phyloP scores from a whole-genome alignment of 2,797 vertebrate genomes.

The Stomatorhinus walkeri region DNA sequence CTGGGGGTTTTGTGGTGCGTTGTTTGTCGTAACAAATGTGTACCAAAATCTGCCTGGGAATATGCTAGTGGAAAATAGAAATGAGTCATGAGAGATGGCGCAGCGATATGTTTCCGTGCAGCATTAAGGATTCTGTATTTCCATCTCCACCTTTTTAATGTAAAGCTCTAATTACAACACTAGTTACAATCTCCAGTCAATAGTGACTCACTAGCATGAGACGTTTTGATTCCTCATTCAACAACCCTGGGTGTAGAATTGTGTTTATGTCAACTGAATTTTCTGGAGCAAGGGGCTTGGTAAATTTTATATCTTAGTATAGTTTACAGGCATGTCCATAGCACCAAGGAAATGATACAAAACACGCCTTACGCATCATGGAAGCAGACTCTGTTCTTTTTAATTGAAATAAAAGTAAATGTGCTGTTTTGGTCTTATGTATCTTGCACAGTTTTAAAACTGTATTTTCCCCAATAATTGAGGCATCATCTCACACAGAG shows the following conservation, averaged over 20 bases:
- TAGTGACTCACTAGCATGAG: slow-evolving; percentile 8
- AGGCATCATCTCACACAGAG: not conserved
- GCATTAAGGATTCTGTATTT: not conserved
- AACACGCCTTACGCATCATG: slow-evolving; percentile 8
- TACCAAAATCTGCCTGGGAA: not conserved
- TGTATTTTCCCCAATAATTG: slow-evolving; percentile 8
- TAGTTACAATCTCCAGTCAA: not conserved
- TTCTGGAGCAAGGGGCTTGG: not conserved
- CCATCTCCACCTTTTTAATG: not conserved
- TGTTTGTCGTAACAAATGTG: not conserved
- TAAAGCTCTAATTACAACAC: not conserved
- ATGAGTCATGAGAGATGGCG: not conserved
- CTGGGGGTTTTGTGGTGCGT: not conserved
- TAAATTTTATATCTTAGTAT: not conserved
- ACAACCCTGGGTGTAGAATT: not conserved
- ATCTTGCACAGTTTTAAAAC: slow-evolving; percentile 26
- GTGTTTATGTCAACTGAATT: slow-evolving; percentile 8
- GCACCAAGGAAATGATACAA: not conserved
- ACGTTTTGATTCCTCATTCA: not conserved
- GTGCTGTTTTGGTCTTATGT: slow-evolving; percentile 15
- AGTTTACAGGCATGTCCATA: slow-evolving; percentile 7
- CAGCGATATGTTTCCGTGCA: not conserved
- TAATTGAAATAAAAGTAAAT: slow-evolving; percentile 10
- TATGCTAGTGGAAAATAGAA: not conserved
- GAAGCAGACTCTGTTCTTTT: slow-evolving; percentile 2